Percentiles rank a stretch among this genome's conserved stretches.
Conservation (phyloP, 1,140 invertebrate species). For the Pseudobourletiella spinata region DNA sequence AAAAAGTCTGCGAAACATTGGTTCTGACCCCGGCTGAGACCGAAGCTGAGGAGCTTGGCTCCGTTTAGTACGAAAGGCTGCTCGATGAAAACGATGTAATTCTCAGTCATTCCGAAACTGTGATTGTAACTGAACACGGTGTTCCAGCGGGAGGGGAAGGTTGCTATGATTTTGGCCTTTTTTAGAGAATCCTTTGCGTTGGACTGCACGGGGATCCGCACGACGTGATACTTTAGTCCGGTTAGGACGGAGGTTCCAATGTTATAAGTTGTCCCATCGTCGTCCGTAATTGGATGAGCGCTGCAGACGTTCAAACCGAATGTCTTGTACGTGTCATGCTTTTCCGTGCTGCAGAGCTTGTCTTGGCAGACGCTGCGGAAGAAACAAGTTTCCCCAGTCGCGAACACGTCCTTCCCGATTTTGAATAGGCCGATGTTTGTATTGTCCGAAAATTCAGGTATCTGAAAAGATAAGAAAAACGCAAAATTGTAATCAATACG, state of each 20-base stretch:
- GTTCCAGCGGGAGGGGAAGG: constrained; percentile 17
- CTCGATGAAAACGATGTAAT: constrained; percentile 48
- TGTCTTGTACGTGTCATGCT: constrained; percentile 30
- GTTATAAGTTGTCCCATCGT: constrained; percentile 41
- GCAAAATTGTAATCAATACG: too few relatives aligned
- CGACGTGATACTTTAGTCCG: constrained; percentile 37
- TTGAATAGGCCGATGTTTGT: constrained; percentile 39
- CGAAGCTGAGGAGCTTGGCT: constrained; percentile 17
- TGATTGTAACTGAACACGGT: constrained; percentile 38
- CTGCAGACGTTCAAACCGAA: constrained; percentile 40
- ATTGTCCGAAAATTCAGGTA: constrained; percentile 44
- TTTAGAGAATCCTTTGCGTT: constrained; percentile 18
- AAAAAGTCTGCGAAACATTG: constrained; percentile 35
- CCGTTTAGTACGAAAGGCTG: constrained; percentile 39
- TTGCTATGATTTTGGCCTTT: constrained; percentile 20
- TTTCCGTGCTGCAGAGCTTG: constrained; percentile 37
- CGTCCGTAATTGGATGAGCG: constrained; percentile 42
- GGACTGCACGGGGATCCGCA: constrained; percentile 35
- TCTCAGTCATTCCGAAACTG: constrained; percentile 49
- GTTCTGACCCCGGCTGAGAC: constrained; percentile 1
- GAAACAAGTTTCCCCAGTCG: constrained; percentile 40
- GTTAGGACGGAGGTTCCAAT: constrained; percentile 38
- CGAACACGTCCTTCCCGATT: constrained; percentile 42
- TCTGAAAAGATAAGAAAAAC: constrained; percentile 16
- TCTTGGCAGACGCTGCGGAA: constrained; percentile 25